Conservation (phyloP, 2,797 vertebrate genomes). For the Lophotriccus pileatus region DNA sequence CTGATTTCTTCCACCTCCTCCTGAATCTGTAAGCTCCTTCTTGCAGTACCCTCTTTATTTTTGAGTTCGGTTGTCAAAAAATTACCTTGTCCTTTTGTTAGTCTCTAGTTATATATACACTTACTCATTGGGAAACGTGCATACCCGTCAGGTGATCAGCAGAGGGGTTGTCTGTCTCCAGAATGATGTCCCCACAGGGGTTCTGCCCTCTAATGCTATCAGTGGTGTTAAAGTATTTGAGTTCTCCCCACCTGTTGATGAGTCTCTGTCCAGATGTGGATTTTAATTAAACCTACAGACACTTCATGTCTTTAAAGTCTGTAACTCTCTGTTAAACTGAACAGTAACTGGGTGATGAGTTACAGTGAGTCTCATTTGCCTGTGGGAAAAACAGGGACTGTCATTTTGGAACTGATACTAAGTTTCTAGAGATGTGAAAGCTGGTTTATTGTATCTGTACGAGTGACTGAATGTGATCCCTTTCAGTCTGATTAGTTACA, state of each 20-base stretch:
- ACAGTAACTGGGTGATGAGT: neutral
- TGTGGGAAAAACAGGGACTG: neutral
- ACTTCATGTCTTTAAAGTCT: neutral
- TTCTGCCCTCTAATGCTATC: neutral
- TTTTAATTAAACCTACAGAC: neutral
- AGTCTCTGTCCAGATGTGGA: neutral
- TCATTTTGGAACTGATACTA: neutral
- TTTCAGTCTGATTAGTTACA: neutral
- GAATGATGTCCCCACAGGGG: neutral
- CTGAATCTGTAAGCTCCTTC: neutral
- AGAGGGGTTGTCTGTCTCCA: neutral
- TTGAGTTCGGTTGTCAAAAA: neutral
- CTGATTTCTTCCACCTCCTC: neutral
- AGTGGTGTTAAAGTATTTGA: neutral
- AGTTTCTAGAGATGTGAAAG: neutral
- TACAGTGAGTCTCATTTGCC: neutral
- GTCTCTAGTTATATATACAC: rapidly evolving
- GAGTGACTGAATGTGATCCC: neutral
- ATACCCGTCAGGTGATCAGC: neutral
- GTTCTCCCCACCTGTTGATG: neutral
- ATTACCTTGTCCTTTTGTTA: neutral
- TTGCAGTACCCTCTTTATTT: neutral
- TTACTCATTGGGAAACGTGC: neutral
- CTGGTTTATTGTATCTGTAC: neutral
- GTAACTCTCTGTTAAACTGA: neutral